Evolutionary conservation across 2,888 invertebrate species (phyloP), one percentile per base, ranked within the genome.

Genomic region (Brassicogethes aeneus): DNA sequence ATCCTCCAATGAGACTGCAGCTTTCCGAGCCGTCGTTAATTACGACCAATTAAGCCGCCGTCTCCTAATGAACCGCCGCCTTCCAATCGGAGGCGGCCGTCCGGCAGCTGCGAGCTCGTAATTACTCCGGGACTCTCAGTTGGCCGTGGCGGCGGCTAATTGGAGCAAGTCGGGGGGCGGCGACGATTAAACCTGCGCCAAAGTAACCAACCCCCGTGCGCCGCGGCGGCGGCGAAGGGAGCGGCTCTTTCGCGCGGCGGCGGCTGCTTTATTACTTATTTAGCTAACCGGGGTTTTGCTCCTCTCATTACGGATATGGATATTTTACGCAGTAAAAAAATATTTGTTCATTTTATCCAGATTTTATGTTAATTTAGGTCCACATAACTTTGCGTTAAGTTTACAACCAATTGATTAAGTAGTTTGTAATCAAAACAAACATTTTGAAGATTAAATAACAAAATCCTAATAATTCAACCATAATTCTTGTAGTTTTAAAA

Each of bases 141-240:
- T 45, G 48, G 55, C 48, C 47, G 52, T 51, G 52, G 57, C 49
- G 51, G 50, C 52, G 60, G 65, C 65, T 67, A 67, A 67, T 67
- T 67, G 67, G 66, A 57, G 61, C 64, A 62, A 59, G 65, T 60
- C 61, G 60, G 65, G 63, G 63, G 66, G 64, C 67, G 65, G 66
- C 59, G 64, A 59, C 62, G 59, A 60, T 59, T 61, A 62, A 60
- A 55, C 58, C 55, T 63, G 65, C 64, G 63, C 62, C 53, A 56
- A 58, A 52, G 48, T 52, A 51, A 51, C 56, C 60, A 54, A 56
- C 57, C 53, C 53, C 44, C 46, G 50, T 40, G 53, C 55, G 52
- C 52, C 53, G 57, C 57, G 58, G 75, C 75, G 45, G 43, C 74
- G 72, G 32, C 32, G n/a, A 32, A 10, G 8, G 8, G 10, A 32